Percentiles rank a stretch among this genome's conserved stretches.
Evolutionary conservation across 2,888 invertebrate species (phyloP).

Genomic region (Pristionchus mayeri): DNA sequence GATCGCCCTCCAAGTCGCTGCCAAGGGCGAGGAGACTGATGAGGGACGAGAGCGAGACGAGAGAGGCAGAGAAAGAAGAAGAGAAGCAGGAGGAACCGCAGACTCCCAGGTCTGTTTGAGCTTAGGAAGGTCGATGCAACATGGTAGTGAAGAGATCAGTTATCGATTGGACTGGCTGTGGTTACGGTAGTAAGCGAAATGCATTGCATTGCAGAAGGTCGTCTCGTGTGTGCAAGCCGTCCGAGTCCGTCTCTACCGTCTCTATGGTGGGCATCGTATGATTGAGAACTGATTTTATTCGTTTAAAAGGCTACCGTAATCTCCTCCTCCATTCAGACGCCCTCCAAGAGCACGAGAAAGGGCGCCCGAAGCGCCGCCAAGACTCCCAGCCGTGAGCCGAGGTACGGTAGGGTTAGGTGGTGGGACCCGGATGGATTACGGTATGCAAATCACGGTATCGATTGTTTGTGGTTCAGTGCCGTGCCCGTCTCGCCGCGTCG

Average conservation of each 20-base stretch:
- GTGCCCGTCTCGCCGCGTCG: not conserved
- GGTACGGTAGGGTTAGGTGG: not conserved
- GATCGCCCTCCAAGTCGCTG: not conserved
- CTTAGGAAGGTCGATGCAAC: too few species aligned
- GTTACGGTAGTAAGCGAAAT: not conserved
- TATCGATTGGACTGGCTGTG: not conserved
- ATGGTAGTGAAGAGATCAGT: not conserved
- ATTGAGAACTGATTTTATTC: not conserved
- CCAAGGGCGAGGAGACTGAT: not conserved
- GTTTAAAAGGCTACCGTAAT: not conserved
- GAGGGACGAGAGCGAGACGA: not conserved
- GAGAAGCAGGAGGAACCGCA: not conserved
- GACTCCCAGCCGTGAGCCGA: slow-evolving; percentile 40
- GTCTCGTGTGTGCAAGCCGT: not conserved
- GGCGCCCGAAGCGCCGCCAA: not conserved
- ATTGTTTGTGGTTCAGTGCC: slow-evolving; percentile 12
- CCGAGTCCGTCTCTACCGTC: not conserved
- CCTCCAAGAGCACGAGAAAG: not conserved
- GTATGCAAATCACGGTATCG: not conserved
- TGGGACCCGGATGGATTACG: not conserved
- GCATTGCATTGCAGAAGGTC: not conserved
- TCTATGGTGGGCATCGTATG: not conserved
- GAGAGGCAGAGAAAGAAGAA: not conserved
- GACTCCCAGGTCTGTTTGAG: slow-evolving; percentile 17
- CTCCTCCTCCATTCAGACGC: not conserved